A percentile compares a stretch with the other conserved stretches of the same genome.
These are phyloP conservation scores for Hypocryptadius cinnamomeus DNA, from an alignment of 2,113 vertebrate genomes.

Conservation along the genomic window DNA sequence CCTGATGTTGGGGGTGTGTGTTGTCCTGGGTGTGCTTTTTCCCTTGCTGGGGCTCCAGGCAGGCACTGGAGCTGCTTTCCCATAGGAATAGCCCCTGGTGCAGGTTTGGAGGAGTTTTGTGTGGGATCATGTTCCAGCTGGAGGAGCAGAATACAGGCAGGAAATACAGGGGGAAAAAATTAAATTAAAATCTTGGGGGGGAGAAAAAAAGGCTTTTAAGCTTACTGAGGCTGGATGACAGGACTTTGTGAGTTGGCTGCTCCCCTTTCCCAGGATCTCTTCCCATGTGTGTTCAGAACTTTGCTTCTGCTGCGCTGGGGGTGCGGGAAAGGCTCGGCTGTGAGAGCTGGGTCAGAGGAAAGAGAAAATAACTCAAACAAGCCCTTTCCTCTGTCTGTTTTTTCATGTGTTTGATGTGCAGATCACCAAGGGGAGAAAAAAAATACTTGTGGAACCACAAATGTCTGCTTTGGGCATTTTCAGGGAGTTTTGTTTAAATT, in stretches of 20 bases:
- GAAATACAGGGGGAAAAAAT: not conserved
- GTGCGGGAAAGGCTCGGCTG: not conserved
- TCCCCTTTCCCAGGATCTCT: not conserved
- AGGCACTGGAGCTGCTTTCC: not conserved
- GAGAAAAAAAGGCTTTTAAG: not conserved
- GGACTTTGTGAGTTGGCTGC: not conserved
- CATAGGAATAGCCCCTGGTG: not conserved
- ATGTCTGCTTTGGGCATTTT: not conserved
- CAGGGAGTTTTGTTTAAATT: not conserved
- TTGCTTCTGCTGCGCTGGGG: not conserved
- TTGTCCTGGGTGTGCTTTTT: not conserved
- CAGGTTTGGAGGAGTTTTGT: not conserved
- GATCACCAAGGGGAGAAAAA: not conserved
- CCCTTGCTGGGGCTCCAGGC: not conserved
- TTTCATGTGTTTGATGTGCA: not conserved
- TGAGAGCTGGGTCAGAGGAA: not conserved
- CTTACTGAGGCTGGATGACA: not conserved
- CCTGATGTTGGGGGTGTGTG: accelerated
- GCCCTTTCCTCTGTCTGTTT: not conserved
- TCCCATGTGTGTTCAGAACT: not conserved
- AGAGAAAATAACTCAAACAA: not conserved
- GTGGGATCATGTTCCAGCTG: not conserved
- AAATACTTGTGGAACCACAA: not conserved
- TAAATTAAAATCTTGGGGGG: not conserved
- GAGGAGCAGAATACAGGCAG: not conserved